phyloP scores from a whole-genome alignment of 2,113 vertebrate genomes.

The Oreamnos americanus region DNA sequence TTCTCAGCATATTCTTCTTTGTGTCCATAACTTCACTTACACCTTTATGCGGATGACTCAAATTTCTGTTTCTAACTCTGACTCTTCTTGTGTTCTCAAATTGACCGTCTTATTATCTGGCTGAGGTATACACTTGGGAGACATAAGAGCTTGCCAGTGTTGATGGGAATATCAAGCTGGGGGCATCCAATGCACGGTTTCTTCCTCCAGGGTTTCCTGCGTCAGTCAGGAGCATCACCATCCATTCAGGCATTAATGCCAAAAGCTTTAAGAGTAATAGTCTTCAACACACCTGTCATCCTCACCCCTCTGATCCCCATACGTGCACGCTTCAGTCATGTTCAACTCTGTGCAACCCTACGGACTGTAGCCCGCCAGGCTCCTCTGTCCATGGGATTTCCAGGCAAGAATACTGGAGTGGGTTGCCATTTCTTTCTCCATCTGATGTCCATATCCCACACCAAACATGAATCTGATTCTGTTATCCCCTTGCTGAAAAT shows the following conservation, averaged over 20 bases:
- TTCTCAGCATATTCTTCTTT: not conserved
- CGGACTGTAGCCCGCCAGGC: accelerated
- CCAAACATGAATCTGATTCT: not conserved
- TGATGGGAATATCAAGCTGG: not conserved
- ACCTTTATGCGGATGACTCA: not conserved
- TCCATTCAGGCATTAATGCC: not conserved
- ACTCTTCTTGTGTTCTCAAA: not conserved
- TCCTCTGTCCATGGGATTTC: not conserved
- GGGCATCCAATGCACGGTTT: not conserved
- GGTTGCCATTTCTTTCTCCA: not conserved
- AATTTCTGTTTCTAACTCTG: not conserved
- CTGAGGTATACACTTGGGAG: not conserved
- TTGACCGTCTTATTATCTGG: not conserved
- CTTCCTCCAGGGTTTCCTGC: not conserved
- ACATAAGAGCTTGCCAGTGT: not conserved
- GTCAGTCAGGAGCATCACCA: no score
- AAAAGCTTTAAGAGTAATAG: accelerated
- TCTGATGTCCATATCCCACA: not conserved
- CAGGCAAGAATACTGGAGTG: not conserved
- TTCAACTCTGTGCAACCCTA: not conserved
- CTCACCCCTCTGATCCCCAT: not conserved
- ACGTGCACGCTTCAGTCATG: not conserved
- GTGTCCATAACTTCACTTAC: not conserved
- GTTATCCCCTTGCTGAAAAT: not conserved
- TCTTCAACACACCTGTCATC: not conserved